These are phyloP conservation scores for Petrocephalus microphthalmus DNA, from an alignment of 2,113 vertebrate genomes.

Conservation along the genomic window DNA sequence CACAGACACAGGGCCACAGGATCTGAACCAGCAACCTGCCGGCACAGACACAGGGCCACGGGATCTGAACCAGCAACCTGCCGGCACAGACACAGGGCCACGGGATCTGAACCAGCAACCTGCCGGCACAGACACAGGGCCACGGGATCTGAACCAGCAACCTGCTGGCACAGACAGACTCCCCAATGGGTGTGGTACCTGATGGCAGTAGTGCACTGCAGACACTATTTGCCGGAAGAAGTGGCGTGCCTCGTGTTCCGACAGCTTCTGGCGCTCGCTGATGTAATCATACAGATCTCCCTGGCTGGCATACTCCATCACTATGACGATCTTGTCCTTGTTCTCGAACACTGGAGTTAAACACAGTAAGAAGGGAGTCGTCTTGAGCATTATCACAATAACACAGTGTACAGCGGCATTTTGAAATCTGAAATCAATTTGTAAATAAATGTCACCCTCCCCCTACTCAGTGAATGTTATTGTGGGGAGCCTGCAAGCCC, in stretches of 20 bases:
- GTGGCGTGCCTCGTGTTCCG: slow-evolving; percentile 74
- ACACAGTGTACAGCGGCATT: background rate
- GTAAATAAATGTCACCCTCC: background rate
- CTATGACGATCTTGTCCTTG: slow-evolving; percentile 93
- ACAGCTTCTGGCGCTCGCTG: slow-evolving; percentile 70
- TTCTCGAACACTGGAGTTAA: slow-evolving; percentile 82
- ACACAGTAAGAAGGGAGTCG: slow-evolving; percentile 19
- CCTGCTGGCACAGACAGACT: background rate
- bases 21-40: background rate
- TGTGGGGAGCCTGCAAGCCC: background rate
- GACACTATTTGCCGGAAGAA: slow-evolving; percentile 95
- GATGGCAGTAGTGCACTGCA: slow-evolving; percentile 86
- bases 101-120: background rate
- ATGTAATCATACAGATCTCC: slow-evolving; percentile 93
- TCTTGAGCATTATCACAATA: background rate
- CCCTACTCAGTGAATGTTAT: background rate
- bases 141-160: background rate
- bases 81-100: background rate
- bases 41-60: background rate
- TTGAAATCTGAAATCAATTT: background rate
- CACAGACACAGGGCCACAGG: background rate
- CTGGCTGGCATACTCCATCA: slow-evolving; percentile 92
- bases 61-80: background rate
- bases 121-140: background rate
- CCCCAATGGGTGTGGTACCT: slow-evolving; percentile 50